Conservation (phyloP, 2,888 invertebrate genomes). For the Eurois occulta region DNA sequence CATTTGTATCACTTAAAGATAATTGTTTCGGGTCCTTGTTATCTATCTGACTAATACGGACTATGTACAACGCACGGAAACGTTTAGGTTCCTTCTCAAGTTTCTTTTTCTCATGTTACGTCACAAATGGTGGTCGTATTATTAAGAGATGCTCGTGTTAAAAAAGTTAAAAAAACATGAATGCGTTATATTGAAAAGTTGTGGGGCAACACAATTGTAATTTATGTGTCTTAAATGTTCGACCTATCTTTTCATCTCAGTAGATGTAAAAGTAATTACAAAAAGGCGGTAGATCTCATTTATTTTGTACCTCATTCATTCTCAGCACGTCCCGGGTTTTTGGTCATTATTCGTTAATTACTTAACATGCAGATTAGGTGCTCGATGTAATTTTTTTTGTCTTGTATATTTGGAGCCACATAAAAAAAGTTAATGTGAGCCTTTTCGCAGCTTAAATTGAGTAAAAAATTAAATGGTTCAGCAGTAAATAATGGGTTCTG, state of each 20-base stretch:
- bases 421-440: slow-evolving; percentile 52
- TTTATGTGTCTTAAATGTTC: slow-evolving; percentile 10
- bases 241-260: slow-evolving; percentile 49
- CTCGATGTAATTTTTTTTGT: slow-evolving; percentile 68
- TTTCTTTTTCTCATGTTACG: not conserved
- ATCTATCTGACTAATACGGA: not conserved
- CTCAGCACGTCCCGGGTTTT: slow-evolving; percentile 77
- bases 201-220: not conserved
- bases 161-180: not conserved
- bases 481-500: slow-evolving; percentile 31
- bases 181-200: not conserved
- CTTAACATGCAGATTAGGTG: slow-evolving; percentile 71
- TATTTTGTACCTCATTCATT: slow-evolving; percentile 77
- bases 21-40: not conserved
- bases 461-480: slow-evolving; percentile 48
- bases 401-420: slow-evolving; percentile 61
- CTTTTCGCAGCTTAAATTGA: slow-evolving; percentile 57
- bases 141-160: not conserved
- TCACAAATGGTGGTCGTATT: not conserved
- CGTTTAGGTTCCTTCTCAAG: not conserved
- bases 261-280: slow-evolving; percentile 77
- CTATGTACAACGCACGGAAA: not conserved
- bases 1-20: not conserved
- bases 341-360: slow-evolving; percentile 75
- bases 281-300: slow-evolving; percentile 79